Base-by-base conservation (phyloP, 2,113 vertebrate species). In the Hippocampus zosterae region DNA sequence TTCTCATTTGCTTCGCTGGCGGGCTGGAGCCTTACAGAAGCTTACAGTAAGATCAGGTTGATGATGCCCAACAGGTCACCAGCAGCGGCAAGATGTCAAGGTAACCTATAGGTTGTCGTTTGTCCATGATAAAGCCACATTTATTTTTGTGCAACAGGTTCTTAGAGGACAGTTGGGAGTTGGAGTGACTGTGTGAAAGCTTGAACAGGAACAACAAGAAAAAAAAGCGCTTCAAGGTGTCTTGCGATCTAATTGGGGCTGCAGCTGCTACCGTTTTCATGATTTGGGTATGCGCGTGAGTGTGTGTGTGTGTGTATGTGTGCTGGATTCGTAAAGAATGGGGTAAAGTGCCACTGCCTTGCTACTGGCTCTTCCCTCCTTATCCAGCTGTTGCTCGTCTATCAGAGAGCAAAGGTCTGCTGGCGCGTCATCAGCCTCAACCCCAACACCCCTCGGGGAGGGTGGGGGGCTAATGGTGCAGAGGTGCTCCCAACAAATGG, bases 361-460 rank as follows among this genome's bases (percentile, higher is more conserved):
- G 81, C 81, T 77, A 65, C 77, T 9, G 53, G 84, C 77, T 44
- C 12, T 48, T 65, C 25, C 40, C 41, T 46, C 76, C 81, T 83
- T 74, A 88, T 91, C 86, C 92, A 93, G 88, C 90, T 91, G 90
- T 87, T 91, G 88, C 78, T 81, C 75, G 87, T 91, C 82, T 86
- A 85, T 91, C 85, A 90, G 76, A 79, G 81, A 87, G 84, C 65
- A 74, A 85, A 75, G 82, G 81, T 85, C 78, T 78, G 41, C 83
- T 80, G 82, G 84, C 85, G 83, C 85, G 81, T 81, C 67, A 69
- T 79, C 74, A 72, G 73, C 69, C 75, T 79, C 80, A 68, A 55
- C 72, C 83, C 74, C 61, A 2, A 3, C 21, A 71, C 83, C 78
- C 87, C 78, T 88, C 81, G 18, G 41, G 40, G 40, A 11, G 48